Evolutionary conservation across 2,113 vertebrate genomes (phyloP), one percentile per base, ranked within the genome.

Genomic region (Dendrocopos noguchii): DNA sequence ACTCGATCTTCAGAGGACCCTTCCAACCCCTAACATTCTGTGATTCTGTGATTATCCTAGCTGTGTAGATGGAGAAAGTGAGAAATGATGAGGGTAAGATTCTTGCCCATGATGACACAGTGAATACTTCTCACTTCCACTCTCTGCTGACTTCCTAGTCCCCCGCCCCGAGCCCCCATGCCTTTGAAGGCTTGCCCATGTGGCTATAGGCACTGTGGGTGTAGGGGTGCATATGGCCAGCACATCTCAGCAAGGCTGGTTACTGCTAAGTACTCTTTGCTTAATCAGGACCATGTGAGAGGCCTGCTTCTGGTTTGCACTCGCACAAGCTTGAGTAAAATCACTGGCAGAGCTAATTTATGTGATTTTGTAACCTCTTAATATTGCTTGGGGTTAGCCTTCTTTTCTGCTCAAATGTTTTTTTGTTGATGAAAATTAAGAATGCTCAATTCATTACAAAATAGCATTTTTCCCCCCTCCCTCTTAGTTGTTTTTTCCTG

Each of bases 341-440:
- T 78, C 87, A 61, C 94, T 61, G 53, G 91, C 1, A 0, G 73
- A 90, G 87, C 91, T 92, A 88, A 94, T 96, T 94, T 94, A 88
- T 91, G 96, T 72, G 93, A 94, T 91, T 96, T 96, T 93, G 84
- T 95, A 96, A 93, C 91, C 93, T 88, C 82, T 86, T 87, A 91
- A 78, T 94, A 93, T 90, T 83, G 87, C 91, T 95, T 12, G 76
- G 76, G 91, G 67, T 94, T 82, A 78, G 82, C 14, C 73, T 31
- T 95, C 93, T 61, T 94, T 85, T 86, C 65, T 67, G 60, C 68
- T 57, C 18, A 1, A 84, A 34, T 64, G 31, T 1, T 22, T 74
- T 91, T 80, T 34, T 85, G 57, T 15, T 83, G 80, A 44, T 81
- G 85, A 90, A 84, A 86, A 95, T 72, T 78, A 75, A 81, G 68